Percentiles rank a stretch among this genome's conserved stretches.
Evolutionary conservation across 2,113 vertebrate genomes (phyloP).

Genomic region (Onychostruthus taczanowskii): DNA sequence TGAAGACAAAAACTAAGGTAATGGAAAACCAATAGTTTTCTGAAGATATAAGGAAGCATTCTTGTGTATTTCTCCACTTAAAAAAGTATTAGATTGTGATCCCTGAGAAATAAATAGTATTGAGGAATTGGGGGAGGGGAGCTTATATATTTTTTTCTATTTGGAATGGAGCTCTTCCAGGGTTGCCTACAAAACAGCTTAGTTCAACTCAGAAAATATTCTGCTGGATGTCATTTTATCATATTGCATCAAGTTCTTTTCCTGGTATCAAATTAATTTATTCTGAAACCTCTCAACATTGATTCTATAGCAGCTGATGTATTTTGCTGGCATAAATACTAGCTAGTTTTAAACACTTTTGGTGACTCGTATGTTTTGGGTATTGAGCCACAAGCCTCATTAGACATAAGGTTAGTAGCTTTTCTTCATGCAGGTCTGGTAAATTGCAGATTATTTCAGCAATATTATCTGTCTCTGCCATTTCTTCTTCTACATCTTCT

Average conservation of each 20-base stretch:
- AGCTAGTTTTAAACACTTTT: not conserved
- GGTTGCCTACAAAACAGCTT: not conserved
- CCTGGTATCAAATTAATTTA: not conserved
- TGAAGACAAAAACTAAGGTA: not conserved
- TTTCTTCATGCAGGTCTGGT: not conserved
- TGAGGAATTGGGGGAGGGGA: rapidly evolving
- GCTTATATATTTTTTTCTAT: rapidly evolving
- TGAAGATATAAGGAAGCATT: not conserved
- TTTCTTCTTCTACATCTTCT: not conserved
- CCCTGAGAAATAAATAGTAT: not conserved
- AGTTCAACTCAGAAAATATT: not conserved
- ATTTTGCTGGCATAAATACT: not conserved
- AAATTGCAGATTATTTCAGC: not conserved
- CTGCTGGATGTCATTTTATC: not conserved
- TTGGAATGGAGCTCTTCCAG: rapidly evolving
- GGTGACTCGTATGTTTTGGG: not conserved
- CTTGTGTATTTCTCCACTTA: not conserved
- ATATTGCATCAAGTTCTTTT: not conserved
- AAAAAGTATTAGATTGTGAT: not conserved
- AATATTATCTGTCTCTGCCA: not conserved
- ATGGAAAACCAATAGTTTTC: not conserved
- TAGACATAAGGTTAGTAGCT: not conserved
- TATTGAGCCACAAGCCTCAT: not conserved
- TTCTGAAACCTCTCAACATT: not conserved
- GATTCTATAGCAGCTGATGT: not conserved